phyloP scores from a whole-genome alignment of 2,113 vertebrate species.

The Anolis sagrei region DNA sequence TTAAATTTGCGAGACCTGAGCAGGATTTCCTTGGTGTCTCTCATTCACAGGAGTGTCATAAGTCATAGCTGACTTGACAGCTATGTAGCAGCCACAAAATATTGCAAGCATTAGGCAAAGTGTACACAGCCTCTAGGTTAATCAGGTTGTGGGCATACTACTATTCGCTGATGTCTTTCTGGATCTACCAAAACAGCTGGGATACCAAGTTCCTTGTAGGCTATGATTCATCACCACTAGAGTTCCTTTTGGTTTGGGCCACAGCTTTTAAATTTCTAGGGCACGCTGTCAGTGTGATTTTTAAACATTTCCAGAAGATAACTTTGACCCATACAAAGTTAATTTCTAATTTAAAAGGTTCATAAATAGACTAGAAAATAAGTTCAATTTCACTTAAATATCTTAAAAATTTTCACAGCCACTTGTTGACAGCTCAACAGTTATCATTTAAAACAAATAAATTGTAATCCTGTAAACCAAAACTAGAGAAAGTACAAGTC shows the following conservation, averaged over 20 bases:
- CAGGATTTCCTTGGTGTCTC: too few relatives aligned
- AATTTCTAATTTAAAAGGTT: neutral
- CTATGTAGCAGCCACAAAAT: too few relatives aligned
- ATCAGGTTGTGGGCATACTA: neutral
- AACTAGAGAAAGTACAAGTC: too few relatives aligned
- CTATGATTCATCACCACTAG: neutral
- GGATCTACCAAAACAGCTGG: neutral
- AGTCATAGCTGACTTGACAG: too few relatives aligned
- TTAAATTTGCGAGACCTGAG: neutral
- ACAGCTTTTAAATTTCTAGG: neutral
- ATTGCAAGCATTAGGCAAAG: neutral
- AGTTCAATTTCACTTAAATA: neutral
- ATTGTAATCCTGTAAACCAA: neutral
- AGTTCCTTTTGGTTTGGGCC: neutral
- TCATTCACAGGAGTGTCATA: too few relatives aligned
- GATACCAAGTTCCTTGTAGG: neutral
- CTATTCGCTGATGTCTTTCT: neutral
- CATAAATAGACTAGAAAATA: neutral
- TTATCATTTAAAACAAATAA: slow-evolving; percentile 11
- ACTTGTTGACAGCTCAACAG: neutral
- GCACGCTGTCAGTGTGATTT: neutral
- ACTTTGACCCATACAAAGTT: neutral
- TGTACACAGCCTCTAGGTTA: neutral
- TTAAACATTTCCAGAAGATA: neutral
- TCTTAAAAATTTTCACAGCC: neutral